Percentiles rank a stretch among this genome's conserved stretches.
Evolutionary conservation across 2,888 invertebrate genomes (phyloP).

Genomic region (Enchytraeus crypticus): DNA sequence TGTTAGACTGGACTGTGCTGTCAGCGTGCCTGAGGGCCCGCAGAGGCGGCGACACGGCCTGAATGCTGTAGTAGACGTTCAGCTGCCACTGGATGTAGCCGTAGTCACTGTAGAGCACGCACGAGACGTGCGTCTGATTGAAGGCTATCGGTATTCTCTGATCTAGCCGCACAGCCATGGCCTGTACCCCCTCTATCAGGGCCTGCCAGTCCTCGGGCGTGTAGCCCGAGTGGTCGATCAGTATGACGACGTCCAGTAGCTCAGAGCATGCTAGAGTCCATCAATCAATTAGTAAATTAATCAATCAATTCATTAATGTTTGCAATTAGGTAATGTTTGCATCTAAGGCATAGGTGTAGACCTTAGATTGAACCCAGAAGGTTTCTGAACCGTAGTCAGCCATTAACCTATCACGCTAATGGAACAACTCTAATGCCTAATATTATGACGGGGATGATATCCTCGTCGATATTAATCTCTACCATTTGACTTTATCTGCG

Average conservation of each 20-base stretch:
- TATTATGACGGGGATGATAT: no score
- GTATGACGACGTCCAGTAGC: not conserved
- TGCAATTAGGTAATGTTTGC: no score
- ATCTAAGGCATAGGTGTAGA: no score
- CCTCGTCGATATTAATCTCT: no score
- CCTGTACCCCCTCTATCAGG: not conserved
- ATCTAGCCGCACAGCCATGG: not conserved
- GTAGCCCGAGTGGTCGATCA: slow-evolving; percentile 6
- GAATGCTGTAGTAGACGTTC: not conserved
- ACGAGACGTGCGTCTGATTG: not conserved
- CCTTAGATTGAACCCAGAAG: no score
- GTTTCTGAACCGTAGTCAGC: no score
- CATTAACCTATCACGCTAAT: no score
- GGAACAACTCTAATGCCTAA: no score
- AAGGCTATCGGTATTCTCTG: not conserved
- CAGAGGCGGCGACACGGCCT: not conserved
- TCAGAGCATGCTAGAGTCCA: not conserved
- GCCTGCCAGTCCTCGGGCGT: not conserved
- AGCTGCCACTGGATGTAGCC: not conserved
- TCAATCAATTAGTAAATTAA: no score
- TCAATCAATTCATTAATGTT: no score
- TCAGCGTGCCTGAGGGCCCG: not conserved
- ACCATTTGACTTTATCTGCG: no score
- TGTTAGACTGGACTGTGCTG: not conserved
- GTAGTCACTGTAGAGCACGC: not conserved